Evolutionary conservation across 2,113 vertebrate genomes (phyloP).

Genomic region (Raja brachyura): DNA sequence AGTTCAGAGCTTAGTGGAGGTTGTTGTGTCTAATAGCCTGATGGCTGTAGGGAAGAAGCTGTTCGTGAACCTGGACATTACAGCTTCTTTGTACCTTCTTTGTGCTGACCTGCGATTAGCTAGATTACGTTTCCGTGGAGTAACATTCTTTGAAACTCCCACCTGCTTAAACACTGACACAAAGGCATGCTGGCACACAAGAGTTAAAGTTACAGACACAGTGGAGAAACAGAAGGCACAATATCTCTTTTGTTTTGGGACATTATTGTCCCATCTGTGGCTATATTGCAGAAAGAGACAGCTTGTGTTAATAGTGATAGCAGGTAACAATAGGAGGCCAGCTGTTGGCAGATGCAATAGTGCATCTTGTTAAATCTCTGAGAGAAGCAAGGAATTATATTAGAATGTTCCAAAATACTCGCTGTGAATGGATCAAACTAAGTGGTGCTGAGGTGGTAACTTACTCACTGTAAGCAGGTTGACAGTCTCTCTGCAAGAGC

Average conservation of each 20-base stretch:
- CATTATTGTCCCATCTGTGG: neutral
- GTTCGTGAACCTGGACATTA: too few species aligned
- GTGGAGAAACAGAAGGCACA: neutral
- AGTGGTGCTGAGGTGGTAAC: too few species aligned
- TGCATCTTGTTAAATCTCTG: neutral
- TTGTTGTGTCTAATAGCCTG: too few species aligned
- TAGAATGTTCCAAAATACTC: too few species aligned
- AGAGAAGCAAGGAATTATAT: too few species aligned
- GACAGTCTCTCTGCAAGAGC: neutral
- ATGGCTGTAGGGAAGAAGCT: too few species aligned
- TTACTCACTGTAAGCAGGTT: neutral
- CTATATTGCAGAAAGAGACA: neutral
- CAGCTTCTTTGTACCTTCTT: neutral
- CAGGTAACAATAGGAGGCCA: neutral
- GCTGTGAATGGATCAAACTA: too few species aligned
- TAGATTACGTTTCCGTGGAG: neutral
- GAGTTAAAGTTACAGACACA: neutral
- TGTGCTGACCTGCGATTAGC: neutral
- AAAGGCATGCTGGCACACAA: neutral
- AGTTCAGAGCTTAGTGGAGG: too few species aligned
- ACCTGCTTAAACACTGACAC: neutral
- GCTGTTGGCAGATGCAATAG: neutral
- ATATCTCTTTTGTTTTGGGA: neutral
- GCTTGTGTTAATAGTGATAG: too few species aligned
- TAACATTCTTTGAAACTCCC: too few species aligned